Base-by-base conservation (phyloP, 2,113 vertebrate species). In the Bos taurus region DNA sequence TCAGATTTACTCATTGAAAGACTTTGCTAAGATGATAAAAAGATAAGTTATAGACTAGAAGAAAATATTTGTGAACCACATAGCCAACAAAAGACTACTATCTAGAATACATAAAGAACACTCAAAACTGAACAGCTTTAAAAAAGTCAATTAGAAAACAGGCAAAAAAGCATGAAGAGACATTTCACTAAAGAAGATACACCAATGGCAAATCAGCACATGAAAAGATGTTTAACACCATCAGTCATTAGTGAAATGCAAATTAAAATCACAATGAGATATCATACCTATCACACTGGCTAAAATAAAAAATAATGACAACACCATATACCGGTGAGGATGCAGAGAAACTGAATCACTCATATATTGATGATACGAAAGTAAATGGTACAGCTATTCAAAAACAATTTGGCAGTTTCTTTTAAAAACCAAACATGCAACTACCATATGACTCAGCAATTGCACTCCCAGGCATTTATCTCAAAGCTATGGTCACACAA, bases 251-350 rank as follows among this genome's bases (percentile, higher is more conserved):
- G 52, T 93, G 21, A 90, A 88, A 78, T 84, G 36, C 77, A 91
- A 93, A 96, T 80, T 87, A 96, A 96, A 95, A 93, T 8, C 21
- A 91, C 33, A 43, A 67, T 56, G 78, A 67, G 26, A 82, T 88
- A 83, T 14, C 15, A 48, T 11, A 74, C 30, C 40, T 87, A 67
- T 25, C 8, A 74, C 10, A 97, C 80, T 93, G 21, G 57, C n/a
- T 88, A 90, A 50, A 97, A 91, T 80, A 57, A 90, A 92, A 90
- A 90, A 88, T 6, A 86, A 1, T 88, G 14, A 46, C 30, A 91
- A 91, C 88, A 80, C 12, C 56, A 71, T 95, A 91, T 54, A 12
- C 25, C 78, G 46, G 3, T 91, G 15, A 94, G 25, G 8, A 91
- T 81, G 5, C 7, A 74, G 56, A 91, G 50, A 85, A 90, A 95